A percentile compares a stretch with the other conserved stretches of the same genome.
These are phyloP conservation scores for Harpegnathos saltator DNA, from an alignment of 1,140 invertebrate genomes.

Conservation along the genomic window DNA sequence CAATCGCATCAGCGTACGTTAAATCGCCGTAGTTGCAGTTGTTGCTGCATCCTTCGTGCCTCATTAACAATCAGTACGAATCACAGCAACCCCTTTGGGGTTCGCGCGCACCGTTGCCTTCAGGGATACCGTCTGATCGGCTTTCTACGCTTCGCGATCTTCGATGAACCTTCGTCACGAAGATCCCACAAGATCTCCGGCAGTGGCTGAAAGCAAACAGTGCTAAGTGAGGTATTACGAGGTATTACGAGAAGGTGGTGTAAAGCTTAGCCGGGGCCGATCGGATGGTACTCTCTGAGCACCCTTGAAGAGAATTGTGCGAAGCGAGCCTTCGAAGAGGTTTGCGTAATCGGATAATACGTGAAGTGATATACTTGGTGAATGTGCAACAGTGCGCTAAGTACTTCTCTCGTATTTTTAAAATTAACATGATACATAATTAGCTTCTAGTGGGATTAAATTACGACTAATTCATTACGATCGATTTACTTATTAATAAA, in stretches of 20 bases:
- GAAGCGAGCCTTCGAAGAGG: background rate
- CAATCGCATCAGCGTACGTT: slow-evolving; percentile 62
- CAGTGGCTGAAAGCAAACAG: slow-evolving; percentile 18
- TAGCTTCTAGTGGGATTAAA: background rate
- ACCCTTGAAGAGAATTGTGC: slow-evolving; percentile 10
- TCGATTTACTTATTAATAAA: slow-evolving; percentile 5
- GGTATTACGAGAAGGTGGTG: background rate
- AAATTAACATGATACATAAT: background rate
- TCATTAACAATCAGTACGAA: background rate
- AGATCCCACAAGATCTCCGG: background rate
- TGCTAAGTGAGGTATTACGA: background rate
- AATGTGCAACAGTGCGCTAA: background rate
- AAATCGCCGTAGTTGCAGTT: slow-evolving; percentile 49
- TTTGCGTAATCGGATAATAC: slow-evolving; percentile 11
- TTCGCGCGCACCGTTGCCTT: background rate
- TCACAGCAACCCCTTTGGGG: background rate
- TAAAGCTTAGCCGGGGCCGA: background rate
- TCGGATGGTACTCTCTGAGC: background rate
- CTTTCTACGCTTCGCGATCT: slow-evolving; percentile 9
- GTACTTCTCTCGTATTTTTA: background rate
- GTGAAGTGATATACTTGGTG: slow-evolving; percentile 42
- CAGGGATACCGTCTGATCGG: background rate
- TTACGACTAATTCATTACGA: background rate
- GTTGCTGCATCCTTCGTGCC: too few species aligned
- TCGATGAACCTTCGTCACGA: background rate